phyloP scores from a whole-genome alignment of 2,113 vertebrate genomes.

The Oncorhynchus kisutch region DNA sequence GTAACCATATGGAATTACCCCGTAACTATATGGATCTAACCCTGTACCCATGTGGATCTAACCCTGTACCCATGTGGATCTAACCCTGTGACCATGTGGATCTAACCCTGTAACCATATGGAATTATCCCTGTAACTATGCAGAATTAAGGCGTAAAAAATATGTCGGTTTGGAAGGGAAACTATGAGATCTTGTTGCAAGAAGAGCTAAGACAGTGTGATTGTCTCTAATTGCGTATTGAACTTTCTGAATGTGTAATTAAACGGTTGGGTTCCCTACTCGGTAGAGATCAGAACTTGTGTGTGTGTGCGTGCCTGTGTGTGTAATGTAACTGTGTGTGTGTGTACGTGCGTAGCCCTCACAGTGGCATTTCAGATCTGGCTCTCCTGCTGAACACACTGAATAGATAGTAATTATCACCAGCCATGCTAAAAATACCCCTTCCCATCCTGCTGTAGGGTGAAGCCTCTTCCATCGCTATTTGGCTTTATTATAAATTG shows the following conservation, averaged over 20 bases:
- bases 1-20: too few species aligned
- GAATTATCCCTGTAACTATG: too few species aligned
- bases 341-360: slow-evolving; percentile 23
- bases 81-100: too few species aligned
- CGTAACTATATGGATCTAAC: too few species aligned
- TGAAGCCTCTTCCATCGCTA: slow-evolving; percentile 71
- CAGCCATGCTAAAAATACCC: slow-evolving; percentile 69
- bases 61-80: too few species aligned
- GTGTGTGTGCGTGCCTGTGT: neutral
- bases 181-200: too few species aligned
- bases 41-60: too few species aligned
- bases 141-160: too few species aligned
- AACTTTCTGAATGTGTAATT: neutral
- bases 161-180: too few species aligned
- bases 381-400: slow-evolving; percentile 53
- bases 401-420: slow-evolving; percentile 72
- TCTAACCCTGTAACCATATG: too few species aligned
- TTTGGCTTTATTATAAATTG: slow-evolving; percentile 71
- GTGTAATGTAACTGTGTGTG: too few species aligned
- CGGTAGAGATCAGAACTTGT: neutral
- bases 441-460: slow-evolving; percentile 56
- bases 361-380: slow-evolving; percentile 58
- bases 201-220: neutral
- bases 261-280: neutral
- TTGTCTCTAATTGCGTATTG: slow-evolving; percentile 3